These are phyloP conservation scores for Orgyia antiqua DNA, from an alignment of 2,888 invertebrate species.

Conservation along the genomic window DNA sequence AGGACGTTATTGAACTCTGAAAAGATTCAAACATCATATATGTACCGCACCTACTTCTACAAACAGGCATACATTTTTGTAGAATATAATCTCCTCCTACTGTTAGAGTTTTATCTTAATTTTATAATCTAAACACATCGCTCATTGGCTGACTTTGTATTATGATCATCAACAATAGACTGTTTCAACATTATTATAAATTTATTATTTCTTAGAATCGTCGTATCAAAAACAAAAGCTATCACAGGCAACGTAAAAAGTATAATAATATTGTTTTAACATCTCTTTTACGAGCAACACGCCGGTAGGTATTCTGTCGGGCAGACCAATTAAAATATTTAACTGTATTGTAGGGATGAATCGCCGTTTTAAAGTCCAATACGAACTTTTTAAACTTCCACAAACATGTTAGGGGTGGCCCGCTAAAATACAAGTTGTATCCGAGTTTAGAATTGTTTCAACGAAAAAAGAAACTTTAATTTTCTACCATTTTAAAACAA, in stretches of 20 bases:
- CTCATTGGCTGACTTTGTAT: conserved; percentile 3
- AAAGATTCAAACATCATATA: too few species aligned
- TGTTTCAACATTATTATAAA: conserved; percentile 17
- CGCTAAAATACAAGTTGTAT: conserved; percentile 72
- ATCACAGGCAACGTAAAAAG: conserved; percentile 19
- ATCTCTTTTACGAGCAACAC: conserved; percentile 32
- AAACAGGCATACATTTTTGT: too few species aligned
- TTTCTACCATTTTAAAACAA: conserved; percentile 70
- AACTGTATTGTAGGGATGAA: conserved; percentile 46
- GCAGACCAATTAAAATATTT: conserved; percentile 60
- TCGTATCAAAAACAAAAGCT: conserved; percentile 10
- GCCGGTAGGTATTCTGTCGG: conserved; percentile 32
- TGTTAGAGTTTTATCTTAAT: not conserved
- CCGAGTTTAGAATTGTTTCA: conserved; percentile 69
- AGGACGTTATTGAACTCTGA: too few species aligned
- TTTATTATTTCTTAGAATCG: conserved; percentile 33
- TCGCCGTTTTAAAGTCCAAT: conserved; percentile 56
- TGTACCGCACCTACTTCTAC: too few species aligned
- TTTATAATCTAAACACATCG: not conserved
- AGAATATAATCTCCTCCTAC: too few species aligned
- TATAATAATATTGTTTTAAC: conserved; percentile 26
- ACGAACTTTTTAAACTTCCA: conserved; percentile 67
- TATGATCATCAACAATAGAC: conserved; percentile 24
- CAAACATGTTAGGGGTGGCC: conserved; percentile 69
- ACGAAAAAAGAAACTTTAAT: conserved; percentile 73